Base-by-base conservation (phyloP, 2,113 vertebrate genomes). In the Acinonyx jubatus region DNA sequence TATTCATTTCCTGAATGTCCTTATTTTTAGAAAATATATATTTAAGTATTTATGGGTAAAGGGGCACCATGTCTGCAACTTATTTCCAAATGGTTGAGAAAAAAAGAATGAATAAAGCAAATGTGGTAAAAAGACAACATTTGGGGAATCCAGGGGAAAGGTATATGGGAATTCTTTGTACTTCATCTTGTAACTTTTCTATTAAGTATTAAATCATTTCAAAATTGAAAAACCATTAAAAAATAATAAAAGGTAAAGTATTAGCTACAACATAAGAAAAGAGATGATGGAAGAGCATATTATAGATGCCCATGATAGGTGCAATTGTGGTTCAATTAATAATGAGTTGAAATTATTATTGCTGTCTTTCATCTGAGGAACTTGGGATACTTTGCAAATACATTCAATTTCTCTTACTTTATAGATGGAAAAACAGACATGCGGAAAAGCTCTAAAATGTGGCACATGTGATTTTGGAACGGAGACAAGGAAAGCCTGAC, bases 221-320 rank as follows among this genome's bases (percentile, higher is more conserved):
- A 80, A 96, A 97, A 96, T 48, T 76, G 16, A 36, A 93, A 95
- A 63, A 63, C 29, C 85, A 69, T 68, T 95, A 89, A 95, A 94
- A 94, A 86, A 31, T 45, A 94, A 73, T 65, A 80, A 96, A 57
- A 93, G 0, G 13, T 71, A 94, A 94, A 85, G 63, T 23, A 85
- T 57, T 66, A 71, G 65, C 7, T 61, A 87, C 83, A 93, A 80
- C 8, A 36, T 41, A 84, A 85, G 38, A 68, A 86, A 95, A 86
- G 11, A 12, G 10, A 68, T 74, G 31, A 50, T 6, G 80, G 33
- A 90, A 91, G 57, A 94, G 50, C 33, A 97, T 81, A 96, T 79
- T 91, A 87, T 18, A 89, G n/a, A 48, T 66, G 33, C 7, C 19
- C 29, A 61, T 3, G 29, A 81, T 5, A 16, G 29, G 27, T 23